Evolutionary conservation across 2,888 invertebrate species (phyloP).

Genomic region (Deroplatys truncata): DNA sequence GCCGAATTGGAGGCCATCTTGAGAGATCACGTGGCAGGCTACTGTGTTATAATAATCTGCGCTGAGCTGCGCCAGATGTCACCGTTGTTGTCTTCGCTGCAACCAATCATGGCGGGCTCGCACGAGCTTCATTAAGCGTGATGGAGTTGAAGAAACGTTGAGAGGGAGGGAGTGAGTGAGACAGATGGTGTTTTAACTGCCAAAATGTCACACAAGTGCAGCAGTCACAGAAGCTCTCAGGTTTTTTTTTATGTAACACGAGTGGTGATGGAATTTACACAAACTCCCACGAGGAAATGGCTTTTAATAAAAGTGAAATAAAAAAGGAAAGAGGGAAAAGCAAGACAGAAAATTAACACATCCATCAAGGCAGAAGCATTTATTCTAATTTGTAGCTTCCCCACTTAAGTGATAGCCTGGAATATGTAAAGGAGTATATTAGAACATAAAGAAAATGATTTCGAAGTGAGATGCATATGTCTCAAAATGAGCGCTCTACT

Average conservation of each 20-base stretch:
- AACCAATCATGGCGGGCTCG: background rate
- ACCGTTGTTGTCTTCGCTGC: background rate
- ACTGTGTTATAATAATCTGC: background rate
- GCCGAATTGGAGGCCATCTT: background rate
- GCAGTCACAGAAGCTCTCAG: background rate
- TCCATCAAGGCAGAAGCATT: background rate
- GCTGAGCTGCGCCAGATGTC: background rate
- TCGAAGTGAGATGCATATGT: background rate
- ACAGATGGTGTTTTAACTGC: background rate
- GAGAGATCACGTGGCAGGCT: background rate
- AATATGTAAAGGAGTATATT: no score
- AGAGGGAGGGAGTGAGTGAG: background rate
- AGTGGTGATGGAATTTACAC: background rate
- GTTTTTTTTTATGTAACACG: background rate
- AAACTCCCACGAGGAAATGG: background rate
- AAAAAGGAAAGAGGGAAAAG: background rate
- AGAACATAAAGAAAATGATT: background rate
- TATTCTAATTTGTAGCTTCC: background rate
- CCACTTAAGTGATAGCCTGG: background rate
- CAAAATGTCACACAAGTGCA: background rate
- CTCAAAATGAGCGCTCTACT: no score
- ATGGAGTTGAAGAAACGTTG: background rate
- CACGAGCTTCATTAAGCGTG: constrained; percentile 1
- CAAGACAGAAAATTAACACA: background rate
- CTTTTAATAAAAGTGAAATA: background rate